Evolutionary conservation across 92 coral and sea anemone genomes (phyloP), one percentile per base, ranked within the genome.

Genomic region (Paramuricea clavata): DNA sequence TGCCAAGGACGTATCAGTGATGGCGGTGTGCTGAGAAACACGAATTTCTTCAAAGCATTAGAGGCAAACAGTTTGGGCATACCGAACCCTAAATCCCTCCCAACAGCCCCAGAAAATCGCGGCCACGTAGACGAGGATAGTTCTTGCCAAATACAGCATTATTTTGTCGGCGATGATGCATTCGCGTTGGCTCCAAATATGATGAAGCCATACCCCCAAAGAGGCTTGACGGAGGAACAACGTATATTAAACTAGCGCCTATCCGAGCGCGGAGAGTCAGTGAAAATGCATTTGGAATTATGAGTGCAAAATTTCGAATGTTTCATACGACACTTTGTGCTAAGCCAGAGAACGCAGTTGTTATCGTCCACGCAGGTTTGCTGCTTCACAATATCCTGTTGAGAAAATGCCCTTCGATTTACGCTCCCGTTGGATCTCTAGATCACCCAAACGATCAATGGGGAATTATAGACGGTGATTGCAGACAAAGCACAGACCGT

Each of bases 1-100:
- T 90, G 92, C 78, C 90, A 92, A 57, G 93, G 92, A 22, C 54
- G 95, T 30, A 93, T 90, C 35, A 93, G 93, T 85, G 89, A 93
- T 82, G 92, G 93, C 69, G 89, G 93, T 25, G 93, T 93, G 2
- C 54, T 88, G 41, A 87, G 81, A 73, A 85, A 93, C 54, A 81
- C 93, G 16, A 49, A 74, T 42, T 88, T 93, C 79, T 87, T 78
- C 47, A 64, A 92, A 74, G 88, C 95, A 15, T 83, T 76, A 35
- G 88, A 82, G 50, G 17, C 50, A 26, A 35, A 72, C 30, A 22
- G 28, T 12, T 35, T 72, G 50, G 41, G 41, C 28, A 72, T 72
- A 22, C 78, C 56, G 41, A 25, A 35, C 17, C 30, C 78, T 27
- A 36, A 44, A 41, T 25, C 50, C 56, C 78, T 72, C 36, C 78